phyloP scores from a whole-genome alignment of 2,113 vertebrate species.

The Acrocephalus arundinaceus region DNA sequence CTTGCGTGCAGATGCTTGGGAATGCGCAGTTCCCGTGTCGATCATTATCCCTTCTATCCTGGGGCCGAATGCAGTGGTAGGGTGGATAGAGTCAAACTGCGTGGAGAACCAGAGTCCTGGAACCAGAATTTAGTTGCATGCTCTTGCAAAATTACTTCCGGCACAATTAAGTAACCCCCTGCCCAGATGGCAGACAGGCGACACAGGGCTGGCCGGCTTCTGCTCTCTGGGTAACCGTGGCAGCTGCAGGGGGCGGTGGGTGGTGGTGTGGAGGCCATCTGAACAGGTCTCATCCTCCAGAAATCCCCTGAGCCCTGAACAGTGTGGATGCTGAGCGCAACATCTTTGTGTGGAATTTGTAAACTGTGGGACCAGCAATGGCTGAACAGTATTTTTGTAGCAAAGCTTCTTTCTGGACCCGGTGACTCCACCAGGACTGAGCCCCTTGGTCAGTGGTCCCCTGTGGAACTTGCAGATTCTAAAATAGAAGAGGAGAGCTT shows the following conservation, averaged over 20 bases:
- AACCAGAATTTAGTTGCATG: no score
- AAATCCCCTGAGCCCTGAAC: neutral
- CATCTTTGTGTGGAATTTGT: no score
- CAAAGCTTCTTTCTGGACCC: neutral
- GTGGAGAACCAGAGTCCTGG: no score
- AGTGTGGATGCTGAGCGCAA: neutral
- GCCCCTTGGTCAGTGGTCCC: neutral
- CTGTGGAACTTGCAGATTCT: neutral
- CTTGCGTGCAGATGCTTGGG: no score
- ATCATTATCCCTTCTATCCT: no score
- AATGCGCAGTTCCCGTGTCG: no score
- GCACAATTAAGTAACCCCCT: neutral
- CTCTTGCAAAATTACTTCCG: neutral
- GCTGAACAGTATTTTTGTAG: neutral
- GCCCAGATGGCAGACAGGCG: neutral
- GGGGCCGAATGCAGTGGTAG: no score
- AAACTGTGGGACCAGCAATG: accelerated
- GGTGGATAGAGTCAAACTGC: no score
- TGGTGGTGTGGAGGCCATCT: neutral
- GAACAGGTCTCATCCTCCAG: neutral
- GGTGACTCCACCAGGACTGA: neutral
- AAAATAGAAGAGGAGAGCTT: neutral
- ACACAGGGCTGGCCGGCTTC: neutral
- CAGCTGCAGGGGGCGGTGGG: neutral
- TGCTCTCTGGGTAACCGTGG: neutral